A percentile compares a stretch with the other conserved stretches of the same genome.
Evolutionary conservation across 2,888 invertebrate genomes (phyloP).

Genomic region (Carabus problematicus): DNA sequence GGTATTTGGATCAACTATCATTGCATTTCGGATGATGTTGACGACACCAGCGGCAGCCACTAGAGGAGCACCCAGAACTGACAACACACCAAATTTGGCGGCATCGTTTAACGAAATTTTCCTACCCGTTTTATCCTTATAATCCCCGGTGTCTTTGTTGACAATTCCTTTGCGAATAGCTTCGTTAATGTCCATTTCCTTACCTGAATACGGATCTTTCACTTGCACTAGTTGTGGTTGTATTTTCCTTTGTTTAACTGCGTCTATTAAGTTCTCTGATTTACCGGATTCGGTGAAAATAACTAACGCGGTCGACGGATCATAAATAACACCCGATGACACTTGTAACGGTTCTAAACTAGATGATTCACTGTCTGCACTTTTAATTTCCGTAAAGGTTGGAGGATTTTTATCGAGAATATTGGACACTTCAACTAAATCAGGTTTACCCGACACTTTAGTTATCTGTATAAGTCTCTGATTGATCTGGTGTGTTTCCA

Average conservation of each 20-base stretch:
- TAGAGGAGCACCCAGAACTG: conserved; percentile 77
- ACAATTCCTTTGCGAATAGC: conserved; percentile 80
- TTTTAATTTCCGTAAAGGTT: conserved; percentile 61
- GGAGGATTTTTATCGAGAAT: conserved; percentile 60
- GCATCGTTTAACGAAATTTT: conserved; percentile 76
- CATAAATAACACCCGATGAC: conserved; percentile 76
- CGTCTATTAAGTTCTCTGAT: conserved; percentile 75
- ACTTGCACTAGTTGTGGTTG: conserved; percentile 73
- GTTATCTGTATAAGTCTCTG: conserved; percentile 76
- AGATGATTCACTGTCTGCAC: conserved; percentile 57
- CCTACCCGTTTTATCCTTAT: conserved; percentile 70
- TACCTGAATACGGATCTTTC: conserved; percentile 72
- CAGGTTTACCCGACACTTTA: conserved; percentile 73
- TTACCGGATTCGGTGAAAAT: conserved; percentile 75
- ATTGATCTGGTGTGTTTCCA: conserved; percentile 61
- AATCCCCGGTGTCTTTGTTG: conserved; percentile 73
- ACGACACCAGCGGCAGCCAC: conserved; percentile 74
- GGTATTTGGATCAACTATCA: conserved; percentile 80
- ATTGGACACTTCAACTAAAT: conserved; percentile 74
- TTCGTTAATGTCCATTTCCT: conserved; percentile 72
- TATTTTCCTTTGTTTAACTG: conserved; percentile 78
- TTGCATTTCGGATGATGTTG: conserved; percentile 68
- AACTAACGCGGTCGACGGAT: conserved; percentile 77
- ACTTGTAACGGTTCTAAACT: conserved; percentile 76
- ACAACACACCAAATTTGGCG: conserved; percentile 77